Conservation (phyloP, 2,888 invertebrate species). For the Bellardia bayeri region DNA sequence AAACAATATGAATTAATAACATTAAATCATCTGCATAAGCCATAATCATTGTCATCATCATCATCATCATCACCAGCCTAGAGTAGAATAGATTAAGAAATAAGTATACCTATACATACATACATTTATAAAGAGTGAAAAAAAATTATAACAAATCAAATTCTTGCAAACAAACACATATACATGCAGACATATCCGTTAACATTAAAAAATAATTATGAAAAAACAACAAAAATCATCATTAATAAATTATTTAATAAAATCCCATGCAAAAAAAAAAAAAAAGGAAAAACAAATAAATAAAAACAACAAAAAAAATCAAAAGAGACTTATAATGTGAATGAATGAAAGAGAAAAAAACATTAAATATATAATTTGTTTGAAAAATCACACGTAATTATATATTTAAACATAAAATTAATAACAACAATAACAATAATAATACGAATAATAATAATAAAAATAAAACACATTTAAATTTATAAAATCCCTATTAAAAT, state of each 20-base stretch:
- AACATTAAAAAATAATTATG: slow-evolving; percentile 38
- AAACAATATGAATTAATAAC: background rate
- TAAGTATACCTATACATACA: background rate
- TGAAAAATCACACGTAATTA: slow-evolving; percentile 68
- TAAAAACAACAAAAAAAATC: slow-evolving; percentile 1
- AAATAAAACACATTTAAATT: slow-evolving; percentile 37
- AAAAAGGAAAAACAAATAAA: slow-evolving; percentile 6
- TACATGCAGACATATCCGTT: slow-evolving; percentile 22
- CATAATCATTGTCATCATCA: slow-evolving; percentile 10
- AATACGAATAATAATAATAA: slow-evolving; percentile 61
- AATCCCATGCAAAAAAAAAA: background rate
- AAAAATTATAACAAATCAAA: background rate
- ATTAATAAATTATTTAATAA: slow-evolving; percentile 6
- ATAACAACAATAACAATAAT: slow-evolving; percentile 74
- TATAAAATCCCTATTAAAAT: slow-evolving; percentile 44
- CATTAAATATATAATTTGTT: slow-evolving; percentile 13
- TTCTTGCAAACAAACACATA: background rate
- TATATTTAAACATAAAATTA: slow-evolving; percentile 19
- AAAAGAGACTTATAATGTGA: background rate
- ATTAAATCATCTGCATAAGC: slow-evolving; percentile 15
- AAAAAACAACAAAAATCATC: slow-evolving; percentile 12
- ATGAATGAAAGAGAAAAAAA: background rate
- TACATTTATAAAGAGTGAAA: background rate
- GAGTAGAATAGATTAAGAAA: slow-evolving; percentile 4
- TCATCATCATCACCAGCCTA: slow-evolving; percentile 25